Evolutionary conservation across 1,140 invertebrate genomes (phyloP).

Genomic region (roundworm (Caenorhabditis elegans)): DNA sequence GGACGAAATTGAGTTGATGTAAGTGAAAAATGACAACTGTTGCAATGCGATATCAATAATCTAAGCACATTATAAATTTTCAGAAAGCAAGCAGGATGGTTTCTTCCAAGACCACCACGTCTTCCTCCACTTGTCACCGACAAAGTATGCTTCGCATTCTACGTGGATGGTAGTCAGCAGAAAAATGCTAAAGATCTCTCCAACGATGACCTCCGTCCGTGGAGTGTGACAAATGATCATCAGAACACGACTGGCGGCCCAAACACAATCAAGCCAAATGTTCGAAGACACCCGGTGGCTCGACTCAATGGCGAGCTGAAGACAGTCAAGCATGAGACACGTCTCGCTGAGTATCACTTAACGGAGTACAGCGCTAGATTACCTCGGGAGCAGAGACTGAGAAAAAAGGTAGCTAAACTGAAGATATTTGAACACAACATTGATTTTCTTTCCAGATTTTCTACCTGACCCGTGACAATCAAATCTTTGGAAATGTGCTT

Average conservation of each 20-base stretch:
- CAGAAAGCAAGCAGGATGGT: not conserved
- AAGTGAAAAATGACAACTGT: not conserved
- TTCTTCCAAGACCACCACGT: not conserved
- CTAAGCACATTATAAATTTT: not conserved
- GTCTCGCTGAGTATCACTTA: not conserved
- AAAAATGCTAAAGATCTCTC: conserved; percentile 8
- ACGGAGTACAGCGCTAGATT: conserved; percentile 40
- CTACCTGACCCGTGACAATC: not conserved
- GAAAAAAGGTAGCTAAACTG: conserved; percentile 29
- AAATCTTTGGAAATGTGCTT: conserved; percentile 31
- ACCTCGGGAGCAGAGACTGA: conserved; percentile 3
- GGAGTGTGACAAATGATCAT: conserved; percentile 1
- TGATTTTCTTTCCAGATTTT: conserved; percentile 35
- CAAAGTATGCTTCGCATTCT: conserved; percentile 23
- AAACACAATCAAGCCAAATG: conserved; percentile 31
- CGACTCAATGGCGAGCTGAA: not conserved
- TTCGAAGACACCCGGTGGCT: conserved; percentile 35
- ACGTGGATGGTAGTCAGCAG: not conserved
- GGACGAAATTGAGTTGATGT: conserved; percentile 7
- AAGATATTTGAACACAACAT: not conserved
- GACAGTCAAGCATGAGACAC: conserved; percentile 2
- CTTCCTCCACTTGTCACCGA: conserved; percentile 8
- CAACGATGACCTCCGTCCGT: conserved; percentile 24
- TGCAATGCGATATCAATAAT: not conserved
- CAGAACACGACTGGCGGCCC: not conserved